Evolutionary conservation across 2,888 invertebrate genomes (phyloP), one percentile per base, ranked within the genome.

Genomic region (Creontiades dilutus): DNA sequence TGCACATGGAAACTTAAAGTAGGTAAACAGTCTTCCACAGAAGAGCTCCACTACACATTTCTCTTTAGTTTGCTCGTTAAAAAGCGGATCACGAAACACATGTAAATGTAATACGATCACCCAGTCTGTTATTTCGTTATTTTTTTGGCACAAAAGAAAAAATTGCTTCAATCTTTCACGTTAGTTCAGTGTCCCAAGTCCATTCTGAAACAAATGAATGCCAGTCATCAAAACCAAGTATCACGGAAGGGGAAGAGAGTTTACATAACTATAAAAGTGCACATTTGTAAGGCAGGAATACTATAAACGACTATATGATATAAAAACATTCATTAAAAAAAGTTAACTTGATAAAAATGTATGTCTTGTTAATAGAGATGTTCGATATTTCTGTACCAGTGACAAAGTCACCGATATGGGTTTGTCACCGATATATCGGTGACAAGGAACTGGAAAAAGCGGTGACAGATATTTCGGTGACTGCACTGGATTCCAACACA

Each of bases 141-240:
- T 55, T n/a, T n/a, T 87, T 87, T 88, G 88, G 88, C 88, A 88
- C 88, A 88, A 47, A 80, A 86, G 37, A 37, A 28, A 76, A 88
- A 37, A 88, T 80, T 80, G 52, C 88, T 88, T 14, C n/a, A 23
- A 47, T n/a, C 27, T 23, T 78, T 68, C 23, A 19, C 28, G 46
- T 78, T n/a, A 55, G 57, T 80, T 88, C 80, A 88, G 52, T 88
- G 88, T 78, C 88, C 88, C 27, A 88, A 55, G 46, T 88, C 88
- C 88, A 88, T 88, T 55, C 88, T 88, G 88, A 78, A 78, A 78
- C 78, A 88, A 68, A 16, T 3, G 7, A 61, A 23, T n/a, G 23
- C 11, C 23, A 23, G 57, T 57, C 57, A 76, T 27, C 14, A 37
- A n/a, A n/a, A 16, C 19, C 9, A 23, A 76, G 23, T 27, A 57